Percentiles rank a stretch among this genome's conserved stretches.
Evolutionary conservation across 2,797 vertebrate species (phyloP).

Genomic region (Eutrigla gurnardus): DNA sequence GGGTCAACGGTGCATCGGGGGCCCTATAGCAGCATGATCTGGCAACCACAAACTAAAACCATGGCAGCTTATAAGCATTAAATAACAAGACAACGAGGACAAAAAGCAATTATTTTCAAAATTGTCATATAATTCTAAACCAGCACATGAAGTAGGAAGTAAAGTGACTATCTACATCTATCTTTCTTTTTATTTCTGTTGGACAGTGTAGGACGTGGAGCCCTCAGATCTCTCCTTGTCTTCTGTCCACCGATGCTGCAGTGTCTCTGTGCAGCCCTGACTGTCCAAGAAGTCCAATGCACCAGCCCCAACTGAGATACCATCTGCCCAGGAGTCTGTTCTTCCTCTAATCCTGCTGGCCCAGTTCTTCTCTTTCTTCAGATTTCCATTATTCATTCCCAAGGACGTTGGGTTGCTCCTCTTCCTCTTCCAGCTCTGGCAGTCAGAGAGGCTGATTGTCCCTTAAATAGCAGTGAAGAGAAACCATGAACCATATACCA

Average conservation of each 20-base stretch:
- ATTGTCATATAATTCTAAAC: not conserved
- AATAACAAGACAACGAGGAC: no score
- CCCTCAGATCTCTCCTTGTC: not conserved
- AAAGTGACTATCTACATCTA: conserved; percentile 14
- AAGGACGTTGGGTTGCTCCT: not conserved
- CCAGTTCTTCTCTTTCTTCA: not conserved
- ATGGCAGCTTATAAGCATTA: no score
- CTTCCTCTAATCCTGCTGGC: not conserved
- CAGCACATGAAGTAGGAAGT: not conserved
- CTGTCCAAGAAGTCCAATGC: not conserved
- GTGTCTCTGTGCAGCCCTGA: not conserved
- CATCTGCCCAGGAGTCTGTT: not conserved
- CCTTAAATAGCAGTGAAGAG: conserved; percentile 7
- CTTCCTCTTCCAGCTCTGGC: conserved; percentile 29
- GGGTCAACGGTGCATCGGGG: no score
- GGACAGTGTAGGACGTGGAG: conserved; percentile 1
- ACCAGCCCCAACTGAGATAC: not conserved
- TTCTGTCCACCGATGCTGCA: not conserved
- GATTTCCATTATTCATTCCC: not conserved
- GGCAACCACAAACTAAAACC: no score
- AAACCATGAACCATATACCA: no score
- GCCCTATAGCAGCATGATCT: no score
- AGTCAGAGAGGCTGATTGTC: conserved; percentile 2
- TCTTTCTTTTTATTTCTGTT: conserved; percentile 10
- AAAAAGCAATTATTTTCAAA: no score